Conservation (phyloP, 2,888 invertebrate species). For the Cheilosia urbana region DNA sequence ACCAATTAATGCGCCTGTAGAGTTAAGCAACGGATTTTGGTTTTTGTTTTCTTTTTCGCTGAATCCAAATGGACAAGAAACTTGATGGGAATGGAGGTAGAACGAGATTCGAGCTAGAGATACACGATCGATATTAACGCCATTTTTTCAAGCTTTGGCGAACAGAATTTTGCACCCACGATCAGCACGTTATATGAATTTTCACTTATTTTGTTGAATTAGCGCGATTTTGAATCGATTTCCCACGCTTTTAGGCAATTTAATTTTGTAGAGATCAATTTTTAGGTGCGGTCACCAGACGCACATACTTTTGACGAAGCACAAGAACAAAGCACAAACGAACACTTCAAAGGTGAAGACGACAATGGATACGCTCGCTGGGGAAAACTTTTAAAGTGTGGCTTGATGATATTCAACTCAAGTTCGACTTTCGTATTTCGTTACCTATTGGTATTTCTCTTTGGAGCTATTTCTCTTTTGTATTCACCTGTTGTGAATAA, state of each 20-base stretch:
- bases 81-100: constrained; percentile 41
- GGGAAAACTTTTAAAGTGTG: constrained; percentile 67
- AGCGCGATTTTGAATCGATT: constrained; percentile 23
- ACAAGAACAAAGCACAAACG: constrained; percentile 69
- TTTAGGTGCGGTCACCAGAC: constrained; percentile 70
- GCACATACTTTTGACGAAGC: constrained; percentile 61
- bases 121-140: constrained; percentile 26
- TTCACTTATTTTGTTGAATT: background rate
- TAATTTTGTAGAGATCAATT: constrained; percentile 38
- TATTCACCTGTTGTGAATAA: constrained; percentile 63
- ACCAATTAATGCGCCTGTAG: constrained; percentile 39
- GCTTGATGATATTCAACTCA: constrained; percentile 32
- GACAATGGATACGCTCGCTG: constrained; percentile 59
- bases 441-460: constrained; percentile 34
- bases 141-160: constrained; percentile 18
- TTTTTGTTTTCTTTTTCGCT: constrained; percentile 36
- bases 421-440: constrained; percentile 33
- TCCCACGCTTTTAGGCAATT: constrained; percentile 1
- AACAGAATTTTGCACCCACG: constrained; percentile 4
- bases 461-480: constrained; percentile 46
- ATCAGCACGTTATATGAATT: background rate
- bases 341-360: constrained; percentile 72
- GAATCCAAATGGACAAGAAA: constrained; percentile 19
- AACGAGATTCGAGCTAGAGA: constrained; percentile 28
- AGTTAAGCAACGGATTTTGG: constrained; percentile 29